Evolutionary conservation across 2,888 invertebrate genomes (phyloP).

Genomic region (Phoronis australis): DNA sequence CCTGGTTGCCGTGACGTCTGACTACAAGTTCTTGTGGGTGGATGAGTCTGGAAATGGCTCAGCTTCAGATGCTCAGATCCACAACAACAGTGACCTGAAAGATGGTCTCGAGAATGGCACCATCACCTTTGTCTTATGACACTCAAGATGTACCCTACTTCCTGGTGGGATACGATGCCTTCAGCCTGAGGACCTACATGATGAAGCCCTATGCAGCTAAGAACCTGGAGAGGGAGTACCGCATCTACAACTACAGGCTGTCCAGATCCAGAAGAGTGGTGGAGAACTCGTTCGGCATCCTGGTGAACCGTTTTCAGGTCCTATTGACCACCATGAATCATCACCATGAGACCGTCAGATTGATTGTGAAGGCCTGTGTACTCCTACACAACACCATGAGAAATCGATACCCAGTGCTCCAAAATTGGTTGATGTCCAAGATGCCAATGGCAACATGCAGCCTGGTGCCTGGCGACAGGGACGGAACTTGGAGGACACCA

Average conservation of each 20-base stretch:
- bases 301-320: constrained; percentile 14
- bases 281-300: constrained; percentile 21
- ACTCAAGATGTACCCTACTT: constrained; percentile 11
- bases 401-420: constrained; percentile 9
- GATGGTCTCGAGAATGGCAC: neutral
- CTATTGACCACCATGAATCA: constrained; percentile 15
- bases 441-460: constrained; percentile 8
- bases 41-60: constrained; percentile 10
- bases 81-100: constrained; percentile 11
- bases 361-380: constrained; percentile 11
- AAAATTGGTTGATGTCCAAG: constrained; percentile 10
- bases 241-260: constrained; percentile 20
- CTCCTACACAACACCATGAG: constrained; percentile 15
- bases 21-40: constrained; percentile 14
- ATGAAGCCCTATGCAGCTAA: constrained; percentile 15
- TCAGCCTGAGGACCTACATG: constrained; percentile 10
- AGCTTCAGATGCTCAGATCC: constrained; percentile 14
- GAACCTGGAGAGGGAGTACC: constrained; percentile 9
- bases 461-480: constrained; percentile 15
- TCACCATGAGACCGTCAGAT: constrained; percentile 8
- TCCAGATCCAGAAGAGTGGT: constrained; percentile 16
- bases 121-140: no score
- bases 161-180: constrained; percentile 14
- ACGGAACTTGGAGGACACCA: neutral
- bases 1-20: constrained; percentile 8